A percentile compares a stretch with the other conserved stretches of the same genome.
phyloP scores from a whole-genome alignment of 2,113 vertebrate species.

The Eudyptes chrysolophus region DNA sequence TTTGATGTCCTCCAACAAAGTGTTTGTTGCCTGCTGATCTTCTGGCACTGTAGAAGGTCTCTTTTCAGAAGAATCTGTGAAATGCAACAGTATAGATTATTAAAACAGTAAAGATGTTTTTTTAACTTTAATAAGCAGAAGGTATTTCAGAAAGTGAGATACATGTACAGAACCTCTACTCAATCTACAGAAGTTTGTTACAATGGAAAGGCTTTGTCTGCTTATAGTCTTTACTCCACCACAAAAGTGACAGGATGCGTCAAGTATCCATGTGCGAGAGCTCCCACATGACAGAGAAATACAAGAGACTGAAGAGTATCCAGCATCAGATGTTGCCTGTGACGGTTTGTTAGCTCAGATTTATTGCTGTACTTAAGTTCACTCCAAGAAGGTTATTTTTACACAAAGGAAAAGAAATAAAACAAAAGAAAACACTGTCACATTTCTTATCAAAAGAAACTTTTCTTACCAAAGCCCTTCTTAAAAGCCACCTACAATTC shows the following conservation, averaged over 20 bases:
- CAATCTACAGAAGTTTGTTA: not conserved
- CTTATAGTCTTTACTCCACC: not conserved
- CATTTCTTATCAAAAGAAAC: not conserved
- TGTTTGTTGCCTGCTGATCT: constrained; percentile 81
- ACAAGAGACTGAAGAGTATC: not conserved
- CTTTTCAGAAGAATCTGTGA: constrained; percentile 81
- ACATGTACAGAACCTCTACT: not conserved
- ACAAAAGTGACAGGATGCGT: not conserved
- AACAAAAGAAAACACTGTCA: not conserved
- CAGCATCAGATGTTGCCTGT: not conserved
- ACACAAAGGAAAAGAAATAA: not conserved
- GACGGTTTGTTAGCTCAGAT: not conserved
- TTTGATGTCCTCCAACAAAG: constrained; percentile 87
- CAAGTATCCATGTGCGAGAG: not conserved
- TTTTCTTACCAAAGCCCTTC: not conserved
- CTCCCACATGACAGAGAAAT: not conserved
- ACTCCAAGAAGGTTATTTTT: not conserved
- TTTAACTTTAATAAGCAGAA: not conserved
- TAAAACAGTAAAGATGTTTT: not conserved
- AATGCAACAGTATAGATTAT: not conserved
- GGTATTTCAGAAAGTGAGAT: not conserved
- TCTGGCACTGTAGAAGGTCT: constrained; percentile 78
- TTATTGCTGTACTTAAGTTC: not conserved
- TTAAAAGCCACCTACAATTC: not conserved
- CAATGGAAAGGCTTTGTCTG: not conserved